These are phyloP conservation scores for Opisthocomus hoazin DNA, from an alignment of 2,113 vertebrate species.

Conservation along the genomic window DNA sequence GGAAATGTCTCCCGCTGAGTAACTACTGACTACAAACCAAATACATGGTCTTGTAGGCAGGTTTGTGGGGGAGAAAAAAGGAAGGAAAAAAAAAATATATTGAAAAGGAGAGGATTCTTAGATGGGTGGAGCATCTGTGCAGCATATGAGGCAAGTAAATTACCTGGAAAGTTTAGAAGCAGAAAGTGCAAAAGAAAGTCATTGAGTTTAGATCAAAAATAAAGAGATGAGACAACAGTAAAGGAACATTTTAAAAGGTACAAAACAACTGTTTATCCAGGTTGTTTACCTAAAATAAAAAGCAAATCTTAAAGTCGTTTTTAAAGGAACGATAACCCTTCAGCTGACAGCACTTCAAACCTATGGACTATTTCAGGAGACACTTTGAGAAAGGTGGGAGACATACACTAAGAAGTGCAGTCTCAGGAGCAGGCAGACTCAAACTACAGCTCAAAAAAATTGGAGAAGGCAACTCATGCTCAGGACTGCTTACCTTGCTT, in stretches of 20 bases:
- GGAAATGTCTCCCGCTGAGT: conserved; percentile 52
- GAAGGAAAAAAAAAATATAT: background rate
- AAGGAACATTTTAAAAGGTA: background rate
- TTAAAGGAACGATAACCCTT: background rate
- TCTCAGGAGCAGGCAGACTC: background rate
- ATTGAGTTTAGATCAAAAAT: background rate
- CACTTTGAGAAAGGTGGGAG: background rate
- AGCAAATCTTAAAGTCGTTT: background rate
- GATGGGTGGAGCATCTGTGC: background rate
- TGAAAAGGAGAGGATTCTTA: conserved; percentile 37
- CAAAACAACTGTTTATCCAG: background rate
- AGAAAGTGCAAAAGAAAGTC: background rate
- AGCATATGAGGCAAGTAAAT: conserved; percentile 11
- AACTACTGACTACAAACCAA: conserved; percentile 57
- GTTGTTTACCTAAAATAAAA: background rate
- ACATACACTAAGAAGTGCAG: background rate
- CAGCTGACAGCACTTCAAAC: background rate
- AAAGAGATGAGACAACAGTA: background rate
- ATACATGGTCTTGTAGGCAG: conserved; percentile 36
- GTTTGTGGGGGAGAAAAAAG: background rate
- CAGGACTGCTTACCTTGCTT: background rate
- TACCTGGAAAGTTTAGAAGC: conserved; percentile 1
- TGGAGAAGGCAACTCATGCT: background rate
- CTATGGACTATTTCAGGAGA: background rate
- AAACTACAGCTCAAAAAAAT: background rate